phyloP scores from a whole-genome alignment of 2,797 vertebrate genomes.

The Chloroceryle amazona region DNA sequence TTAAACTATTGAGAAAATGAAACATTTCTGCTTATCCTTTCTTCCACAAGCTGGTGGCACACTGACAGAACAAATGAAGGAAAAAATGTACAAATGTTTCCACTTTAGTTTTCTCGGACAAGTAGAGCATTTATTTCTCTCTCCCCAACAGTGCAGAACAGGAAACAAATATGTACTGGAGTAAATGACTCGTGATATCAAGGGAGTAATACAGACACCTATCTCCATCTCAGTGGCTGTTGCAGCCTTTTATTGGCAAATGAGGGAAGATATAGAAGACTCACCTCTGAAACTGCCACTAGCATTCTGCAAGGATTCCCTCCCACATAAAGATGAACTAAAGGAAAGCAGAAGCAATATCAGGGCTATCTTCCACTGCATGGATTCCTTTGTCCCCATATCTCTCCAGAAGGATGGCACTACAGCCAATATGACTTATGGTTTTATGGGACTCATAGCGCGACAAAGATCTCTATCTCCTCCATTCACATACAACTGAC shows the following conservation, averaged over 20 bases:
- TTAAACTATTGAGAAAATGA: conserved; percentile 4
- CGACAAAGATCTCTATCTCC: neutral
- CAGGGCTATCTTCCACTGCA: neutral
- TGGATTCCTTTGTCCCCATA: neutral
- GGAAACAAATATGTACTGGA: neutral
- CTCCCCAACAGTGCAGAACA: neutral
- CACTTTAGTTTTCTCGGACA: conserved; percentile 2
- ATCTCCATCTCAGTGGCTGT: neutral
- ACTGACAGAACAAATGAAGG: conserved; percentile 17
- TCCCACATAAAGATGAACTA: neutral
- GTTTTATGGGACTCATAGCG: neutral
- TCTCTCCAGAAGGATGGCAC: neutral
- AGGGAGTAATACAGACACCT: neutral
- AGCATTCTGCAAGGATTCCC: neutral
- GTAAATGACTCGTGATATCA: neutral
- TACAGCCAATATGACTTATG: neutral
- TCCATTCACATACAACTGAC: neutral
- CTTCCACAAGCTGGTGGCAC: neutral
- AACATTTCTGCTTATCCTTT: neutral
- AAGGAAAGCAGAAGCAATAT: neutral
- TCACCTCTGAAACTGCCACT: neutral
- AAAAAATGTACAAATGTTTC: neutral
- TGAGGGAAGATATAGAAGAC: neutral
- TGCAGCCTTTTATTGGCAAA: neutral
- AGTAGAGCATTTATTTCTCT: neutral